phyloP scores from a whole-genome alignment of 2,113 vertebrate species.

The Carettochelys insculpta region DNA sequence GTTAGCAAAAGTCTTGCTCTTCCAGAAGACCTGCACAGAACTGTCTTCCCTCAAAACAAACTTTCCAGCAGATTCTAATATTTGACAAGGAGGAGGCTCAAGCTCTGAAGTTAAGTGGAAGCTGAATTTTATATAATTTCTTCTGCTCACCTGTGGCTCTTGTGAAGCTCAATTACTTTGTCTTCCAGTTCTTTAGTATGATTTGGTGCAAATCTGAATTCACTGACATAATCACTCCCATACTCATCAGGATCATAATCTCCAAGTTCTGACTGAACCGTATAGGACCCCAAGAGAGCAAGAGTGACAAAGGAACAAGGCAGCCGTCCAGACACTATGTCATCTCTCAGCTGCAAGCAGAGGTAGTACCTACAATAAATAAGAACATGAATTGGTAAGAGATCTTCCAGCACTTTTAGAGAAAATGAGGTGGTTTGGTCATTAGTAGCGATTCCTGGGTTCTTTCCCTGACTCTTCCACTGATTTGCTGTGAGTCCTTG shows the following conservation, averaged over 20 bases:
- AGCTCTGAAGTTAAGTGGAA: rapidly evolving
- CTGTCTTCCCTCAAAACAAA: too few species aligned
- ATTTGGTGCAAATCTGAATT: conserved; percentile 93
- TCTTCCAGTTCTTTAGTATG: conserved; percentile 96
- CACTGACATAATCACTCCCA: conserved; percentile 88
- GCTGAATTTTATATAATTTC: rapidly evolving
- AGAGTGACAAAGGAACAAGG: conserved; percentile 96
- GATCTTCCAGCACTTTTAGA: rapidly evolving
- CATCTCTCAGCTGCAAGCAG: conserved; percentile 93
- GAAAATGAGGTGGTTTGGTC: rapidly evolving
- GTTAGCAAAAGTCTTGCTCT: background rate
- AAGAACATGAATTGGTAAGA: background rate
- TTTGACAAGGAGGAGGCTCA: background rate
- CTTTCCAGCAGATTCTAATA: background rate
- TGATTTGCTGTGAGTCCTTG: background rate
- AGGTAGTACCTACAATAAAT: conserved; percentile 89
- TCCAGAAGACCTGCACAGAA: rapidly evolving
- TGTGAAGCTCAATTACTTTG: conserved; percentile 95
- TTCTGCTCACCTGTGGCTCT: conserved; percentile 88
- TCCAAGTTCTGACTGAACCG: conserved; percentile 92
- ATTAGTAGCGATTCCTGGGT: rapidly evolving
- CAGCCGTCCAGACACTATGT: conserved; percentile 92
- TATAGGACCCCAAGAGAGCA: conserved; percentile 92
- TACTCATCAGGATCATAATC: conserved; percentile 93
- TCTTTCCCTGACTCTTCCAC: background rate